Conservation (phyloP, 2,113 vertebrate genomes). For the Plotosus lineatus region DNA sequence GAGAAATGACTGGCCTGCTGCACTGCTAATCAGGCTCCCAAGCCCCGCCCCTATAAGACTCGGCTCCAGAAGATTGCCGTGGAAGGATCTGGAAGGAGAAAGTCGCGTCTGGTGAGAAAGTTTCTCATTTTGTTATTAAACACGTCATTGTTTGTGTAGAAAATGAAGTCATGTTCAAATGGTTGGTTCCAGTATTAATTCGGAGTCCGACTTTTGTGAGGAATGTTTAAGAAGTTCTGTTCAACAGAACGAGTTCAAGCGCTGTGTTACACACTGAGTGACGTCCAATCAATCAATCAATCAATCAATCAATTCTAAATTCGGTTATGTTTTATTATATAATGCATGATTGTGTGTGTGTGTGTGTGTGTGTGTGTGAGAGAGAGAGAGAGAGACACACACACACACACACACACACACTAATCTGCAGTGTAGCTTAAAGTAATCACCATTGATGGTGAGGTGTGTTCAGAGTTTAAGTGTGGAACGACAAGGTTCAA, state of each 20-base stretch:
- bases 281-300: neutral
- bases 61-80: neutral
- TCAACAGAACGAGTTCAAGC: neutral
- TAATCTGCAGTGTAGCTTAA: neutral
- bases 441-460: neutral
- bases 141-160: neutral
- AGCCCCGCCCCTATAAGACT: conserved; percentile 16
- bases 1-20: conserved; percentile 11
- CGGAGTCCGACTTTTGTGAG: neutral
- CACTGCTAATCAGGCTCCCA: conserved; percentile 9
- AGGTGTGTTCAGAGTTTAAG: neutral
- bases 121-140: neutral
- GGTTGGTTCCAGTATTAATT: neutral
- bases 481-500: too few species aligned
- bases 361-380: neutral
- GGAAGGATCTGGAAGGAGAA: neutral
- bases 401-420: too few species aligned
- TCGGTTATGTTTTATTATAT: too few species aligned
- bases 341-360: too few species aligned
- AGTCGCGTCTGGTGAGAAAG: neutral
- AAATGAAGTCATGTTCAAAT: neutral
- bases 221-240: too few species aligned
- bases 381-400: too few species aligned
- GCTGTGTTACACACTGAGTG: neutral
- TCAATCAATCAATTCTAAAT: too few species aligned